Evolutionary conservation across 2,113 vertebrate species (phyloP), one percentile per base, ranked within the genome.

Genomic region (Campylomormyrus tamandua): DNA sequence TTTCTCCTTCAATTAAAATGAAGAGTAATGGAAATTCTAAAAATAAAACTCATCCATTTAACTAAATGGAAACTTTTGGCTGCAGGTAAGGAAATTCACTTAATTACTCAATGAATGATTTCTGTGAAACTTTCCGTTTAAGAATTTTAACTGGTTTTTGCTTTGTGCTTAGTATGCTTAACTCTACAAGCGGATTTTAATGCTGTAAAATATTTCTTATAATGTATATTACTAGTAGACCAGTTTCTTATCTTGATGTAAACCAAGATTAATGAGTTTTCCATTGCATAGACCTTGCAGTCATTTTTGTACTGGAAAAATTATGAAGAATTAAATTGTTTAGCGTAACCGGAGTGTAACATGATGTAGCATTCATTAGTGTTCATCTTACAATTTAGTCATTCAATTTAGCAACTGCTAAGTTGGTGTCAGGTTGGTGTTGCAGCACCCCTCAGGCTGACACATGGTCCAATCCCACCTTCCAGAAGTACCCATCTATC

Each of bases 31-130:
- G 15, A 77, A 77, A 77, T 80, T 80, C 74, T 80, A 42, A 80
- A 42, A 42, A 80, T 80, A 80, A 80, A 80, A 80, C 74, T 80
- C 70, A 77, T 77, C 31, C 35, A 80, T 80, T 80, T 80, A 80
- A 80, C 74, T 80, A 80, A 80, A 80, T 80, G 74, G 74, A 80
- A 42, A 80, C 35, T 80, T 80, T 35, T 80, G 35, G 15, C 74
- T 39, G 74, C 74, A 80, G 74, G 74, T 80, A 80, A 80, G 35
- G 35, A 80, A 42, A 80, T 80, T 39, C 35, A 80, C 74, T 19
- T 42, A 80, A 35, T 80, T 42, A 80, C 74, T 80, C 35, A 7
- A 80, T 39, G 74, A 80, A 2, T 42, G 35, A 42, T 80, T 80
- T 80, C 15, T 80, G 74, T 80, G 31, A 42, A 80, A 80, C 35